Evolutionary conservation across 2,797 vertebrate species (phyloP), one percentile per base, ranked within the genome.

Genomic region (Falco naumanni): DNA sequence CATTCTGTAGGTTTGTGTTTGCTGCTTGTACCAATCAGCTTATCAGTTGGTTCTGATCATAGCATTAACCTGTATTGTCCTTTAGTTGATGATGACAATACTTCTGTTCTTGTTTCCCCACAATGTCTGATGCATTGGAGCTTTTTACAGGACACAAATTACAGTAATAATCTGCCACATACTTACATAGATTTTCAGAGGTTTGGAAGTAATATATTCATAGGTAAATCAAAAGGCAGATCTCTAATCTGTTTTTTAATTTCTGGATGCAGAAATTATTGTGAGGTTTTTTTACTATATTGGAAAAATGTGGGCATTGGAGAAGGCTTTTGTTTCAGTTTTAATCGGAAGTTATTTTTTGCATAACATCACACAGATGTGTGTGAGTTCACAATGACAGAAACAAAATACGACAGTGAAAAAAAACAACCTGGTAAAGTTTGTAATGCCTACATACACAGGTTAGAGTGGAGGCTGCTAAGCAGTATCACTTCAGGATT

Each of bases 251-350:
- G 5, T n/a, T 22, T 45, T 68, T 57, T 24, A 47, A 41, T 51
- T 76, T 88, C 29, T 63, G 19, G 21, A 45, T 43, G 39, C 13
- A 82, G 39, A 87, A 70, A 50, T 21, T 0, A 24, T 51, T 66
- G 11, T n/a, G 28, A 25, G 5, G 11, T 1, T 9, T 64, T 64
- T 79, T 63, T 37, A n/a, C 4, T 37, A 0, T 8, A 13, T 13
- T 63, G 22, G 56, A 89, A 72, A 51, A 2, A 17, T 16, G 33
- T 0, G 0, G 26, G 7, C 3, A 66, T 25, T 70, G 28, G 24
- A 57, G 34, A 79, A 72, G 5, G 0, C 3, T 77, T 61, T 54
- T 33, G 1, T 48, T 74, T 82, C 28, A 13, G 7, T 28, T 87
- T 87, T 45, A 45, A 21, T 29, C 15, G 34, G 13, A 16, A 69